These are phyloP conservation scores for Ernsta delagoae DNA, from an alignment of 2,888 invertebrate species.

Conservation along the genomic window DNA sequence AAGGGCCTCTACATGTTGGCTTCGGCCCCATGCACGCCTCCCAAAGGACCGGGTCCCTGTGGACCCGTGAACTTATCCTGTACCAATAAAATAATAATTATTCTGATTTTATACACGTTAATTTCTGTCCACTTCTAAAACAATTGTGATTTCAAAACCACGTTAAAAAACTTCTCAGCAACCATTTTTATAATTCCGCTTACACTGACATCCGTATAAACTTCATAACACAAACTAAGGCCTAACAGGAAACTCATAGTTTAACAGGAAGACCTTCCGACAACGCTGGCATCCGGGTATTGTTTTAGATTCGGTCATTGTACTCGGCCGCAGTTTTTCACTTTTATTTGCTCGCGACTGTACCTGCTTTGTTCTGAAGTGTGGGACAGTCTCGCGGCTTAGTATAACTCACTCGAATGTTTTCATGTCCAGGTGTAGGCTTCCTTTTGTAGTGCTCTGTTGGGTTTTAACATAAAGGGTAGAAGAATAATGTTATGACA, in stretches of 20 bases:
- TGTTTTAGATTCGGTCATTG: conserved; percentile 33
- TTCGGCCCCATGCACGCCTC: no score
- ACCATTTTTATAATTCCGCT: not conserved
- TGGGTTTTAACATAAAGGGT: conserved; percentile 9
- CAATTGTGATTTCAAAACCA: no score
- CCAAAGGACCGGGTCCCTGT: no score
- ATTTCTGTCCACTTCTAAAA: no score
- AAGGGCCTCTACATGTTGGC: no score
- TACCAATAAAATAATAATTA: no score
- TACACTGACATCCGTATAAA: not conserved
- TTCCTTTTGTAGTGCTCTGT: conserved; percentile 22
- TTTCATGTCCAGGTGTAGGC: conserved; percentile 25
- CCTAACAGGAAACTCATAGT: conserved; percentile 57
- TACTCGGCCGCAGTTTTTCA: conserved; percentile 30
- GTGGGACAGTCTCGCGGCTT: conserved; percentile 25
- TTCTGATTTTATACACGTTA: no score
- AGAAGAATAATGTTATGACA: not conserved
- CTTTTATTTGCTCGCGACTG: conserved; percentile 20
- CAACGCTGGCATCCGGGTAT: conserved; percentile 19
- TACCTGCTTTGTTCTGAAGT: conserved; percentile 34
- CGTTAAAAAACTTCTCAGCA: no score
- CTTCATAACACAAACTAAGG: not conserved
- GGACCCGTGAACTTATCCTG: no score
- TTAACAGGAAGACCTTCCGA: conserved; percentile 36
- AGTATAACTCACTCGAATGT: conserved; percentile 32